Evolutionary conservation across 2,888 invertebrate genomes (phyloP).

Genomic region (Catocala fraxini): DNA sequence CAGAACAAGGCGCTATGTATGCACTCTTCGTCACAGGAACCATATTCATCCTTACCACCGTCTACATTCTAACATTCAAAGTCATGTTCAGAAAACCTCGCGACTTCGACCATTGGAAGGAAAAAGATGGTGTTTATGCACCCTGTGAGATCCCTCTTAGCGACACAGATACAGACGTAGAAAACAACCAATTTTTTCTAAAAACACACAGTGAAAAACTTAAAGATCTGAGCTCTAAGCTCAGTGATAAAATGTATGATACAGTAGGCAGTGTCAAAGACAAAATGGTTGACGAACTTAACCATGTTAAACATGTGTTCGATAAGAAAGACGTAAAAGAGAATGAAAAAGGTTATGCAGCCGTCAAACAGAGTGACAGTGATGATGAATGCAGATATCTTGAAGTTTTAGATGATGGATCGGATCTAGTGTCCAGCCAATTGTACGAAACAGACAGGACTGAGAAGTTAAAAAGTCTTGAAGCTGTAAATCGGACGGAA

Average conservation of each 20-base stretch:
- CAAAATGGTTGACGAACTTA: conserved; percentile 60
- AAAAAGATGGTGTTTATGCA: conserved; percentile 64
- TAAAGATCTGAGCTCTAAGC: conserved; percentile 66
- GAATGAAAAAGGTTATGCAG: conserved; percentile 57
- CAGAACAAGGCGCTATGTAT: conserved; percentile 88
- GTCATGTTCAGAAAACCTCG: conserved; percentile 68
- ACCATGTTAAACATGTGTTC: conserved; percentile 66
- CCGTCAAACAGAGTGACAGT: conserved; percentile 68
- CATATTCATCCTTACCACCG: conserved; percentile 83
- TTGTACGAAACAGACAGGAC: conserved; percentile 45
- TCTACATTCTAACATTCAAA: conserved; percentile 79
- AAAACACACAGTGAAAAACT: conserved; percentile 65
- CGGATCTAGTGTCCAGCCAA: conserved; percentile 50
- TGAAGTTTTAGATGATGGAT: conserved; percentile 81
- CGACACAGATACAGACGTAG: conserved; percentile 63
- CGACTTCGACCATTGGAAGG: conserved; percentile 51
- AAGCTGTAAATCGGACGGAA: conserved; percentile 23
- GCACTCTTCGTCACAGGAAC: conserved; percentile 82
- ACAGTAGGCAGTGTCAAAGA: conserved; percentile 72
- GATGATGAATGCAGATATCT: conserved; percentile 78
- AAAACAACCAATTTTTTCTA: conserved; percentile 45
- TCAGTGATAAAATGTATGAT: conserved; percentile 74
- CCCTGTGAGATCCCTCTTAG: conserved; percentile 77
- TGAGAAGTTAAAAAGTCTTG: conserved; percentile 55
- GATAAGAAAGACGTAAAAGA: conserved; percentile 59